Evolutionary conservation across 2,797 vertebrate genomes (phyloP), one percentile per base, ranked within the genome.

Genomic region (Channa striata): DNA sequence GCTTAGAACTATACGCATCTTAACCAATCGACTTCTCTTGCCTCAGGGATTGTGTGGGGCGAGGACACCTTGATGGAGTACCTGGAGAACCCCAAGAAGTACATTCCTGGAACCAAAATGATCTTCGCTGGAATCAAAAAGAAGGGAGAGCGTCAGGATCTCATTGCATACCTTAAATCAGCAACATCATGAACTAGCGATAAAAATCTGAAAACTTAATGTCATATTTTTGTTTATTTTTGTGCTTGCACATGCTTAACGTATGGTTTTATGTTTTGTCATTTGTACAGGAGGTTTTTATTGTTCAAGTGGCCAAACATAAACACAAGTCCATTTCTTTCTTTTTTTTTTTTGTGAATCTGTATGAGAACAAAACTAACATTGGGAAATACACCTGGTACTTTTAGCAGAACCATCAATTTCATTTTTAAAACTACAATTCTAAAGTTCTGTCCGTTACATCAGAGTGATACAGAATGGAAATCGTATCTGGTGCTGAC

Each of bases 61-160:
- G 94, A 97, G 4, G 90, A 73, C 7, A 97, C 95, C 72, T 70
- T 96, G 74, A 93, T 92, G 87, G 94, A 95, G 68, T 96, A 97
- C 92, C 93, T 98, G 92, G 95, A 97, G 82, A 96, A 97, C 80
- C 95, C 95, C 39, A 96, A 96, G 93, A 97, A 97, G 90, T 96
- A 96, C 87, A 96, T 96, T 89, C 94, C 95, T 49, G 94, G 94
- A 82, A 97, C 94, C 72, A 97, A 97, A 91, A 96, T 95, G 88
- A 90, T 96, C 86, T 98, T 97, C 67, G 94, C 93, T 60, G 95
- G 95, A 70, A 95, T 97, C 91, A 97, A 96, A 86, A 97, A 97
- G 94, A 95, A 96, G 90, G 95, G 85, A 11, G 95, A 97, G 77
- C 96, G 95, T 61, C 48, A 75, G 61, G 94, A 96, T 78, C 89